A percentile compares a stretch with the other conserved stretches of the same genome.
phyloP scores from a whole-genome alignment of 2,113 vertebrate genomes.

The Petrocephalus microphthalmus region DNA sequence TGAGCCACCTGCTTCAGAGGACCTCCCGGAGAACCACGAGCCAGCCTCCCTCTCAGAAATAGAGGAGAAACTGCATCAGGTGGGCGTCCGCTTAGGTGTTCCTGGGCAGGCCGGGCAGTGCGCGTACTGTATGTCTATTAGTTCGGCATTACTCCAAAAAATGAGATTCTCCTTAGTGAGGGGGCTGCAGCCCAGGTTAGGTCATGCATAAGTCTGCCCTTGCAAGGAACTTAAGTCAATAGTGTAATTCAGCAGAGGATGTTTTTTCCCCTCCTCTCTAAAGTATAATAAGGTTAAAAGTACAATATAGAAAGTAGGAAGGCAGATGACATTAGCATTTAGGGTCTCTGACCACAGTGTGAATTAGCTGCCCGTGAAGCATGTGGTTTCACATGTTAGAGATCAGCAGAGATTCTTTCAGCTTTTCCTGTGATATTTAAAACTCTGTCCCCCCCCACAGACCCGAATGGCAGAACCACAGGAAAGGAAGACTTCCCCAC shows the following conservation, averaged over 20 bases:
- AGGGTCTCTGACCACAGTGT: neutral
- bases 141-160: neutral
- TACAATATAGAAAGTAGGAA: neutral
- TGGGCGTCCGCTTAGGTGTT: slow-evolving; percentile 23
- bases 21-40: slow-evolving; percentile 21
- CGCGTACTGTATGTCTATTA: neutral
- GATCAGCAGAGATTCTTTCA: neutral
- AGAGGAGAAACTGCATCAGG: slow-evolving; percentile 59
- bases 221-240: neutral
- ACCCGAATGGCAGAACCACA: slow-evolving; percentile 39
- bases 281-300: neutral
- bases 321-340: neutral
- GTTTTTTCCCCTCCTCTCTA: too few relatives aligned
- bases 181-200: too few relatives aligned
- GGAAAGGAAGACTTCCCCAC: slow-evolving; percentile 44
- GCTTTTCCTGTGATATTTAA: neutral
- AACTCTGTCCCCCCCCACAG: slow-evolving; percentile 33
- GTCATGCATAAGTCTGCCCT: neutral
- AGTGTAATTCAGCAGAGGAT: neutral
- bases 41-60: slow-evolving; percentile 46
- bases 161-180: neutral
- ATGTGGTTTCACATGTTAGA: neutral
- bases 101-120: neutral
- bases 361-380: neutral
- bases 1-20: slow-evolving; percentile 23